Evolutionary conservation across 2,888 invertebrate genomes (phyloP).

Genomic region (Orchesellides sinensis): DNA sequence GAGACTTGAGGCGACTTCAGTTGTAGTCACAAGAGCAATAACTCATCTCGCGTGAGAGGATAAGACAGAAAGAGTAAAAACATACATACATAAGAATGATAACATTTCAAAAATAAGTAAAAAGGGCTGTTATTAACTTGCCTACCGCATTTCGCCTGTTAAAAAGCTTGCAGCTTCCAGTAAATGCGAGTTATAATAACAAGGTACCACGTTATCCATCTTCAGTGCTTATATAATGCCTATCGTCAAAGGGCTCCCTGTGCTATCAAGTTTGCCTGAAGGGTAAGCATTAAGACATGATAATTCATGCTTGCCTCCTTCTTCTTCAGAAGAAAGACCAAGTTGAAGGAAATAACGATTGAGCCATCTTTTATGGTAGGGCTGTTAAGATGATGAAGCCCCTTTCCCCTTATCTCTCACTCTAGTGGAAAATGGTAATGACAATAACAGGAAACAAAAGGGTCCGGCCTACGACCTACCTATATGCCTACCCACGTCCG

Average conservation of each 20-base stretch:
- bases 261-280: conserved; percentile 60
- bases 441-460: conserved; percentile 64
- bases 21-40: conserved; percentile 56
- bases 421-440: conserved; percentile 38
- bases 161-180: background rate
- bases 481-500: conserved; percentile 31
- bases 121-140: conserved; percentile 53
- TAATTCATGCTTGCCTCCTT: conserved; percentile 55
- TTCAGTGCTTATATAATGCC: no score
- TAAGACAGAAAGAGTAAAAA: background rate
- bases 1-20: conserved; percentile 32
- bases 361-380: conserved; percentile 67
- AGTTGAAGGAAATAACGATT: conserved; percentile 58
- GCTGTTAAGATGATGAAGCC: conserved; percentile 64
- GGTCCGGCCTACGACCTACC: conserved; percentile 50
- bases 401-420: conserved; percentile 22
- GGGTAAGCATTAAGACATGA: conserved; percentile 65
- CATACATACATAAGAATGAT: background rate
- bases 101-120: conserved; percentile 28
- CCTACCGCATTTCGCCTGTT: conserved; percentile 65
- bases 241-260: conserved; percentile 60
- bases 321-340: conserved; percentile 2
- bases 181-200: conserved; percentile 18
- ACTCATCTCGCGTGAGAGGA: conserved; percentile 50
- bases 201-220: conserved; percentile 39